phyloP scores from a whole-genome alignment of 1,140 invertebrate genomes.

The Physella acuta region DNA sequence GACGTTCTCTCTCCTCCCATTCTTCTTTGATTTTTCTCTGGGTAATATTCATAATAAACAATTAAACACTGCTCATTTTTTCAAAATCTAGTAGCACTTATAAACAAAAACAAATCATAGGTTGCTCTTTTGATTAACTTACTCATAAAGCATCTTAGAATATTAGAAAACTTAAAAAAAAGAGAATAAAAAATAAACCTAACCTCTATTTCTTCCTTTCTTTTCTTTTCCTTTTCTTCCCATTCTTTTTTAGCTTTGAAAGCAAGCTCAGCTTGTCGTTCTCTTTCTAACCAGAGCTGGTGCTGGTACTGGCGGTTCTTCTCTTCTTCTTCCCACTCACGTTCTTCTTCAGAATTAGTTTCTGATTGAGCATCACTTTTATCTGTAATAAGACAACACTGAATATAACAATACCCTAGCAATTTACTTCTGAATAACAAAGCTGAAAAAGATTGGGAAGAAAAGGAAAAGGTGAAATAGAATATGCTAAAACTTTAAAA shows the following conservation, averaged over 20 bases:
- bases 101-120: too few relatives aligned
- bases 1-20: conserved; percentile 51
- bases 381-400: neutral
- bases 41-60: neutral
- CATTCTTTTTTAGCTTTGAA: conserved; percentile 40
- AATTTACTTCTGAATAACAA: neutral
- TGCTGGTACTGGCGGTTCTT: conserved; percentile 36
- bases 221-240: conserved; percentile 39
- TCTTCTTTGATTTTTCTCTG: conserved; percentile 54
- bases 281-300: conserved; percentile 41
- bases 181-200: neutral
- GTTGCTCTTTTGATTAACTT: too few relatives aligned
- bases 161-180: too few relatives aligned
- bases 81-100: too few relatives aligned
- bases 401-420: neutral
- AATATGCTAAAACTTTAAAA: neutral
- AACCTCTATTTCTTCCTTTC: conserved; percentile 41
- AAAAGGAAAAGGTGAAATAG: neutral
- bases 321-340: conserved; percentile 28
- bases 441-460: conserved; percentile 1
- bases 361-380: neutral
- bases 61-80: neutral
- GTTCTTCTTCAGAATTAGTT: conserved; percentile 24
- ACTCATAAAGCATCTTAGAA: neutral
- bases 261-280: conserved; percentile 35